phyloP scores from a whole-genome alignment of 30 jellyfish, hydroid and myxozoan genomes.

The Aurelia coerulea region DNA sequence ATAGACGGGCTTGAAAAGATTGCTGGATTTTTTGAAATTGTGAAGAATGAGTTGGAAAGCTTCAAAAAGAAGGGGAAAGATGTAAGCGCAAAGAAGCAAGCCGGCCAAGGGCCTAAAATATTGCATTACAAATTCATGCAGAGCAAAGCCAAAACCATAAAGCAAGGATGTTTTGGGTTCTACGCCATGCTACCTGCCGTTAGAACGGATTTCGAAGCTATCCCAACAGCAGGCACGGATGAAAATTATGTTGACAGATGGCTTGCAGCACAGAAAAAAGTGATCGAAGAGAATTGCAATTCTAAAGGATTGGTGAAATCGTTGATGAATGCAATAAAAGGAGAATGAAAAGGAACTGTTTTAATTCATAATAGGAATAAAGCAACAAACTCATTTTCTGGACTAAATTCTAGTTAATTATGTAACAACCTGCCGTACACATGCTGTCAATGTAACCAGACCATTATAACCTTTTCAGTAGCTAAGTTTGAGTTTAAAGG shows the following conservation, averaged over 20 bases:
- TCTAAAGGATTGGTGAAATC: neutral
- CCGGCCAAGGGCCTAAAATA: conserved; percentile 5
- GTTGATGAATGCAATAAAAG: neutral
- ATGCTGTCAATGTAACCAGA: too few relatives aligned
- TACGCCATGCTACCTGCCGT: conserved; percentile 6
- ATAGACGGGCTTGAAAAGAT: conserved; percentile 5
- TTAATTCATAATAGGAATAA: too few relatives aligned
- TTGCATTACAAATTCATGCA: conserved; percentile 29
- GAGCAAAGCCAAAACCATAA: conserved; percentile 1
- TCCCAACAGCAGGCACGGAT: conserved; percentile 22
- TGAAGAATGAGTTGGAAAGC: conserved; percentile 6
- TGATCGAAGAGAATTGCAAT: neutral
- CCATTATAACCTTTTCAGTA: neutral
- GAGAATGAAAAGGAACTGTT: too few relatives aligned
- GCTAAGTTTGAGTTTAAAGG: neutral
- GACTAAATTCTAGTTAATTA: too few relatives aligned
- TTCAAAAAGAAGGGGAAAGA: conserved; percentile 8
- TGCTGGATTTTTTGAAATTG: conserved; percentile 35
- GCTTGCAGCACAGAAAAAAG: neutral
- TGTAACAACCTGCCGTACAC: too few relatives aligned
- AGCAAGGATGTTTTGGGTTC: neutral
- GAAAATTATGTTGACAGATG: conserved; percentile 23
- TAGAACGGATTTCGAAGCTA: conserved; percentile 3
- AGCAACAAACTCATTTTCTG: too few relatives aligned
- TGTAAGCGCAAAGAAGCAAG: neutral